Conservation (phyloP, 2,797 vertebrate species). For the Pangasius macronema region DNA sequence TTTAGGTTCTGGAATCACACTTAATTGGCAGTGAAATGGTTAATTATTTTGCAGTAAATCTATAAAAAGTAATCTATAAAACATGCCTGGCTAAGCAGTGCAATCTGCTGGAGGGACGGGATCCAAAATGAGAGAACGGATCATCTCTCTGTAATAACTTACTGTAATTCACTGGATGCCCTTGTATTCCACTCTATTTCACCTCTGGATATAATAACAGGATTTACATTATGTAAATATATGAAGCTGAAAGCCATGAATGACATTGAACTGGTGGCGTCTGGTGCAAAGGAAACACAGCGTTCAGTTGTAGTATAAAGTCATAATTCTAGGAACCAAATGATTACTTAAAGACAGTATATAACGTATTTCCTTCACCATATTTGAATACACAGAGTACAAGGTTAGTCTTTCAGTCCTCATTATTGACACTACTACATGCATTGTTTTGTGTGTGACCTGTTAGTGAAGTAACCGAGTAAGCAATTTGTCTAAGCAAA, state of each 20-base stretch:
- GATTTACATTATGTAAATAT: conserved; percentile 19
- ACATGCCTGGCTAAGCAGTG: neutral
- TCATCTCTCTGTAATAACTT: neutral
- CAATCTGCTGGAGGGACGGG: neutral
- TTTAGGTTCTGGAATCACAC: neutral
- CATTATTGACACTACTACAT: neutral
- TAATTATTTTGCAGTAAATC: no score
- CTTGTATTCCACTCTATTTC: neutral
- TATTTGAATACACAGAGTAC: neutral
- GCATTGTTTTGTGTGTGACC: neutral
- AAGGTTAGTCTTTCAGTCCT: neutral
- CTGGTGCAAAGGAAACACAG: no score
- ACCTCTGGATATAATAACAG: conserved; percentile 8
- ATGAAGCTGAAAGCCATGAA: neutral
- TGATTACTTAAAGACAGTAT: neutral
- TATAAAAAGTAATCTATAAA: neutral
- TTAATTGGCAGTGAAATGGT: neutral
- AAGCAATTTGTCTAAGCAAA: neutral
- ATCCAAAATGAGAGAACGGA: neutral
- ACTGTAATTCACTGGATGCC: neutral
- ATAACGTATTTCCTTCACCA: neutral
- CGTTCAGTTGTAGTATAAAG: neutral
- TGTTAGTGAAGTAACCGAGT: neutral
- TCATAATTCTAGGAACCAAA: neutral
- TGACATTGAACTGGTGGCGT: neutral